Conservation (phyloP, 64 coral and sea anemone species). For the Trachythela sp. region DNA sequence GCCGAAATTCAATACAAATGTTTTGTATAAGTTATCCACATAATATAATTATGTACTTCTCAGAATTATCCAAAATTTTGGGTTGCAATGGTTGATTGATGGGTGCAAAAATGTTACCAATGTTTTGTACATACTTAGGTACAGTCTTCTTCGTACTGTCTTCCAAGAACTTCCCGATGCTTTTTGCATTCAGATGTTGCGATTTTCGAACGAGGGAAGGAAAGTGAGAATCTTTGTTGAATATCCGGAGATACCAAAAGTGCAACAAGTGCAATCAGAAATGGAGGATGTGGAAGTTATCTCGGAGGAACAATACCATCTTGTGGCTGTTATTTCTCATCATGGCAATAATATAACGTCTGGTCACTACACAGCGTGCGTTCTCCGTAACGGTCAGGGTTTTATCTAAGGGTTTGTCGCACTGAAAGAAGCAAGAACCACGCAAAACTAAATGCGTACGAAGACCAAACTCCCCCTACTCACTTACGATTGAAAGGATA, state of each 20-base stretch:
- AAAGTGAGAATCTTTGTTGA: constrained; percentile 44
- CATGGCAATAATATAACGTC: constrained; percentile 2
- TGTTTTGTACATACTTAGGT: neutral
- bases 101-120: neutral
- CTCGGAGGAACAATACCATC: constrained; percentile 30
- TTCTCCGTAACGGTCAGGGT: constrained; percentile 35
- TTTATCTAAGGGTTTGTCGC: no score
- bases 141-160: constrained; percentile 46
- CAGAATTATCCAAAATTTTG: no score
- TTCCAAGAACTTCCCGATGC: constrained; percentile 29
- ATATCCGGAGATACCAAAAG: constrained; percentile 26
- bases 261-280: constrained; percentile 24
- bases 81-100: neutral
- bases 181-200: constrained; percentile 52
- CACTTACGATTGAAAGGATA: neutral
- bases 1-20: no score
- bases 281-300: neutral
- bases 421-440: no score
- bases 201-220: constrained; percentile 31
- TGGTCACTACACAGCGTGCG: constrained; percentile 54
- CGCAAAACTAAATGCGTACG: no score
- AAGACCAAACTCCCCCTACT: no score
- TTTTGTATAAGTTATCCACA: no score
- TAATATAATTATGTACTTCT: no score
- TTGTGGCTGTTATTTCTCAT: constrained; percentile 55